Evolutionary conservation across 2,113 vertebrate species (phyloP).

Genomic region (Rissa tridactyla): DNA sequence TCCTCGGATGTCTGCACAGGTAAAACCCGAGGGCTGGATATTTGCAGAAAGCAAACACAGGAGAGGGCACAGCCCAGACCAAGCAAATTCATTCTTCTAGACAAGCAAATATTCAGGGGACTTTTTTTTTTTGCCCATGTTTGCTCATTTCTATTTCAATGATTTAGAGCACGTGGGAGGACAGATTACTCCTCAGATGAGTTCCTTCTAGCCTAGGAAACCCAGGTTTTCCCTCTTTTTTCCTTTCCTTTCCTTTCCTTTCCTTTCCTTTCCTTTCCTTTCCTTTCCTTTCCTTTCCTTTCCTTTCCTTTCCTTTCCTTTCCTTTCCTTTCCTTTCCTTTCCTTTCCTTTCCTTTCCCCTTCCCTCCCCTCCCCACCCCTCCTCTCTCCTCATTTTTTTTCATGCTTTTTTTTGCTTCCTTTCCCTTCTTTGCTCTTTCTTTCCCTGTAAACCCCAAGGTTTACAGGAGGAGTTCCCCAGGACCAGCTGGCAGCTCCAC

Average conservation of each 20-base stretch:
- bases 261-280: not conserved
- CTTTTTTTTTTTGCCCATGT: not conserved
- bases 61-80: slow-evolving; percentile 1
- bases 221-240: no score
- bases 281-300: no score
- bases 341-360: no score
- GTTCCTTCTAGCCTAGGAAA: not conserved
- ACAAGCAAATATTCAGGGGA: slow-evolving; percentile 23
- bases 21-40: not conserved
- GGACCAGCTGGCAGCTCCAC: not conserved
- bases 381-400: no score
- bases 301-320: no score
- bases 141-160: slow-evolving; percentile 22
- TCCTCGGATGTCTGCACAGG: not conserved
- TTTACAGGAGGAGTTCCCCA: not conserved
- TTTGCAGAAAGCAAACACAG: slow-evolving; percentile 47
- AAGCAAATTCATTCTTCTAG: slow-evolving; percentile 43
- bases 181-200: not conserved
- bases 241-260: no score
- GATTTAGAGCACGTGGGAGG: not conserved
- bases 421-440: not conserved
- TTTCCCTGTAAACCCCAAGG: not conserved
- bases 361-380: no score
- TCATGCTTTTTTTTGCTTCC: not conserved
- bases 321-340: fast-evolving